Conservation (phyloP, 2,797 vertebrate species). For the Sebastes oblongus region DNA sequence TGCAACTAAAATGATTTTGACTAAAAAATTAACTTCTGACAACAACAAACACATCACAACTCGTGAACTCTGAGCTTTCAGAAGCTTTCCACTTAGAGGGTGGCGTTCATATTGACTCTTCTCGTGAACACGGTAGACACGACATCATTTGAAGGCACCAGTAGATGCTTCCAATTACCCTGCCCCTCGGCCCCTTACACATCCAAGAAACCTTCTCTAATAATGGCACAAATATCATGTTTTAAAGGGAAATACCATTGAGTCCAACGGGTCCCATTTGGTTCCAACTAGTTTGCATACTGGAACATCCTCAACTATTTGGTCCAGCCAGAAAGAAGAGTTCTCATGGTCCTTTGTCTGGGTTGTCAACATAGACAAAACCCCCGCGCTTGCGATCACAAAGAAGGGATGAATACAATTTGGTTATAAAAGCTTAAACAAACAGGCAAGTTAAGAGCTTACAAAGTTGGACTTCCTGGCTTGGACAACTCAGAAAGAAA, state of each 20-base stretch:
- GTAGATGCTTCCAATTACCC: too few species aligned
- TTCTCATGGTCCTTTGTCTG: slow-evolving; percentile 24
- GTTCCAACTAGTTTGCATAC: slow-evolving; percentile 20
- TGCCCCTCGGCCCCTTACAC: too few species aligned
- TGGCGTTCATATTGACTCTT: too few species aligned
- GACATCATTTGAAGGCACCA: too few species aligned
- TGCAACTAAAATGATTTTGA: too few species aligned
- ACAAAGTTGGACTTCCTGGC: background rate
- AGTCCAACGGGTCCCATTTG: slow-evolving; percentile 5
- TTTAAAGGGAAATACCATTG: slow-evolving; percentile 4
- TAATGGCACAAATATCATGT: slow-evolving; percentile 23
- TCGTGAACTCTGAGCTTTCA: too few species aligned
- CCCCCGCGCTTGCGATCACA: background rate
- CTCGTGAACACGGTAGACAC: too few species aligned
- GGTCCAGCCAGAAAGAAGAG: slow-evolving; percentile 10
- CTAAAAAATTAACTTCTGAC: too few species aligned
- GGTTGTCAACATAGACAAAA: slow-evolving; percentile 17
- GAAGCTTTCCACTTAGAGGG: too few species aligned
- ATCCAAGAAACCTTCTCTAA: slow-evolving; percentile 1
- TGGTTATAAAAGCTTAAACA: slow-evolving; percentile 32
- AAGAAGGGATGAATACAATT: slow-evolving; percentile 26
- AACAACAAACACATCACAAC: too few species aligned
- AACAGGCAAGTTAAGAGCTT: slow-evolving; percentile 5
- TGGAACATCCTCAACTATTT: slow-evolving; percentile 36
- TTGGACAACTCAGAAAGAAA: background rate